A percentile compares a stretch with the other conserved stretches of the same genome.
Evolutionary conservation across 2,113 vertebrate species (phyloP).

Genomic region (Oncorhynchus gorbuscha): DNA sequence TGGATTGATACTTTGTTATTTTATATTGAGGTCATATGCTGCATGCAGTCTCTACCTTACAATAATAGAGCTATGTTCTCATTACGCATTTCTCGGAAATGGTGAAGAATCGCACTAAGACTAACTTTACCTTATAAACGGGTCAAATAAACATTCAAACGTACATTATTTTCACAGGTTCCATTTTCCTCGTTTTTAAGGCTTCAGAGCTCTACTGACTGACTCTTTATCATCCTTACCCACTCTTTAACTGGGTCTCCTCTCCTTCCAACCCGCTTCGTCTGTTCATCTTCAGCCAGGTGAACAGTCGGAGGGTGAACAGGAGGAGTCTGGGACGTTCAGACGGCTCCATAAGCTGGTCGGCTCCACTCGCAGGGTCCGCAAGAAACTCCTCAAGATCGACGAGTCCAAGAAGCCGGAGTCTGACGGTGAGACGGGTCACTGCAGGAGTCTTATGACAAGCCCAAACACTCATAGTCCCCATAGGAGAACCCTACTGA

Average conservation of each 20-base stretch:
- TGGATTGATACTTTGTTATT: constrained; percentile 40
- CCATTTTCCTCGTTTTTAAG: no score
- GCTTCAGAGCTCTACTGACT: no score
- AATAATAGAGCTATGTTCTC: neutral
- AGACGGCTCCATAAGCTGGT: constrained; percentile 93
- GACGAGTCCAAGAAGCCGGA: constrained; percentile 87
- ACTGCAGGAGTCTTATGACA: no score
- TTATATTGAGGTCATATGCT: constrained; percentile 15
- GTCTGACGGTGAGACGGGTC: constrained; percentile 79
- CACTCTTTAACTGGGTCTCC: no score
- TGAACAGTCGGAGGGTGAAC: constrained; percentile 91
- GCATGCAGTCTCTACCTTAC: constrained; percentile 1
- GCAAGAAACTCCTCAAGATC: constrained; percentile 91
- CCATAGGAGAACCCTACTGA: no score
- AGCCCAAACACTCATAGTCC: no score
- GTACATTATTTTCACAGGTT: no score
- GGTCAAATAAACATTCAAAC: no score
- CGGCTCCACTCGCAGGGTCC: constrained; percentile 89
- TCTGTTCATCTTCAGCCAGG: constrained; percentile 74
- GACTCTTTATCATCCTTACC: no score
- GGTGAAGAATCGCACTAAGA: no score
- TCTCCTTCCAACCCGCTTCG: neutral
- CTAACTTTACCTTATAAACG: no score
- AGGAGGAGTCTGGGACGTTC: constrained; percentile 90
- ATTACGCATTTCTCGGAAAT: neutral